These are phyloP conservation scores for Sebastes matsubarae DNA, from an alignment of 2,797 vertebrate species.

Conservation along the genomic window DNA sequence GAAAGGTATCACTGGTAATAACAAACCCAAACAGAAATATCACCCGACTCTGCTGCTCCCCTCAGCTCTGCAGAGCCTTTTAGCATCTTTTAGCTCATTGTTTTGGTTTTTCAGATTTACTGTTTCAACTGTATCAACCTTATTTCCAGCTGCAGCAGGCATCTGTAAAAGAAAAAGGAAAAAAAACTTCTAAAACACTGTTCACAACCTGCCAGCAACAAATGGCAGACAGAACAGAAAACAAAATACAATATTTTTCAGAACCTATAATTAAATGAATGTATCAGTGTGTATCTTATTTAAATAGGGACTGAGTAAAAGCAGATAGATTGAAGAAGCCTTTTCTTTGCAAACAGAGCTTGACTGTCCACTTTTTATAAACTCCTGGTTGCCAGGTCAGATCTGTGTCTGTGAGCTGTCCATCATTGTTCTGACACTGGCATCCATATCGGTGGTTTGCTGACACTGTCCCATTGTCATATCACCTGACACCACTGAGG, in stretches of 20 bases:
- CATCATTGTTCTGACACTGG: slow-evolving; percentile 23
- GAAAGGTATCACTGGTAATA: background rate
- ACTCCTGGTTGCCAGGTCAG: slow-evolving; percentile 7
- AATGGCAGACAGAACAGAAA: background rate
- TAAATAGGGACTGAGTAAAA: background rate
- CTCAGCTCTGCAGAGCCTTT: background rate
- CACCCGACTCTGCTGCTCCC: background rate
- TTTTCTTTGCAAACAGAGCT: background rate
- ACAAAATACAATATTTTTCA: background rate
- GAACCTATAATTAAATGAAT: background rate
- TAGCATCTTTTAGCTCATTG: background rate
- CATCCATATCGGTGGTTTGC: background rate
- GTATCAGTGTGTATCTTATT: background rate
- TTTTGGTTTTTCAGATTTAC: background rate
- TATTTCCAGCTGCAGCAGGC: background rate
- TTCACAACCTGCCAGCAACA: background rate
- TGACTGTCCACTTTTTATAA: background rate
- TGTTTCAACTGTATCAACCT: background rate
- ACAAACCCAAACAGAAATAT: background rate
- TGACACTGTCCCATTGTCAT: slow-evolving; percentile 13
- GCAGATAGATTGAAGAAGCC: background rate
- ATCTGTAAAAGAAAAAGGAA: too few relatives aligned
- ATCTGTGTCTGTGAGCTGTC: background rate
- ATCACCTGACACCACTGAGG: slow-evolving; percentile 24
- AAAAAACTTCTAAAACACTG: background rate